Conservation (phyloP, 2,888 invertebrate genomes). For the Argyresthia albistria region DNA sequence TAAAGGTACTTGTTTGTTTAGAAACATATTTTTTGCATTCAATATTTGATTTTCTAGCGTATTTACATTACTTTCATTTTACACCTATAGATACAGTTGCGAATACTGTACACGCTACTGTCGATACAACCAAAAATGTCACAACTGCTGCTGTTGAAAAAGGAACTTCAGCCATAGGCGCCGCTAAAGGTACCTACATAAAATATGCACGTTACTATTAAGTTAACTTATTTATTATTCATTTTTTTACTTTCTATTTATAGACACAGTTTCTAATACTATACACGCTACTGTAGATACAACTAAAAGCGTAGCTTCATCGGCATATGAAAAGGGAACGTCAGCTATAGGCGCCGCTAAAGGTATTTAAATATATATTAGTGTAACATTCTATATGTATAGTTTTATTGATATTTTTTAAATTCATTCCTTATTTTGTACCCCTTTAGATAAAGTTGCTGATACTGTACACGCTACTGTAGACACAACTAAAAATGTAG, state of each 20-base stretch:
- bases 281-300: constrained; percentile 37
- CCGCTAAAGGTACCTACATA: not conserved
- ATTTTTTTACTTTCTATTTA: constrained; percentile 4
- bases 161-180: not conserved
- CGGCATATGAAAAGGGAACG: constrained; percentile 55
- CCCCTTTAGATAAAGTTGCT: constrained; percentile 29
- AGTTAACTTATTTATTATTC: not conserved
- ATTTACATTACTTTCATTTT: not conserved
- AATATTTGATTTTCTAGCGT: not conserved
- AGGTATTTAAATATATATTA: constrained; percentile 1
- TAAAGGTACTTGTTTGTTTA: not conserved
- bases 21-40: not conserved
- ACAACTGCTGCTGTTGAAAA: constrained; percentile 18
- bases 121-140: constrained; percentile 24
- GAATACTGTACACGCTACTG: constrained; percentile 20
- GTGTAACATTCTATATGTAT: not conserved
- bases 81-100: constrained; percentile 27
- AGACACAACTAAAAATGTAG: constrained; percentile 38
- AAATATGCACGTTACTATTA: not conserved
- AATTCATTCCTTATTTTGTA: constrained; percentile 3
- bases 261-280: constrained; percentile 13
- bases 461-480: constrained; percentile 32
- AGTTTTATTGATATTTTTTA: not conserved
- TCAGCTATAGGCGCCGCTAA: constrained; percentile 13
- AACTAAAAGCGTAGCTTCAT: constrained; percentile 54